Conservation (phyloP, 2,113 vertebrate genomes). For the Notarius lentiginosus region DNA sequence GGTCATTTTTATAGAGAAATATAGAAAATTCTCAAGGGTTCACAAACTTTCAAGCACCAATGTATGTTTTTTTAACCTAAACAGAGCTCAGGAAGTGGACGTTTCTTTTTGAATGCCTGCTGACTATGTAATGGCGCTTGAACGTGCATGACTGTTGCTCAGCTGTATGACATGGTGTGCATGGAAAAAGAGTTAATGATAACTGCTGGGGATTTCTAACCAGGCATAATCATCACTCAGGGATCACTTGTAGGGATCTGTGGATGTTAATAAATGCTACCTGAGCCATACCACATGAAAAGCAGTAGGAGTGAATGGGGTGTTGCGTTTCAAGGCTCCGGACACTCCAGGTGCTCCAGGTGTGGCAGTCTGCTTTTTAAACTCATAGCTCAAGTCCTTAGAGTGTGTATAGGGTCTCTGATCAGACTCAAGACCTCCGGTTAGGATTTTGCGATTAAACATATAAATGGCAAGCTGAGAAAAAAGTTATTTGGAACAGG, state of each 20-base stretch:
- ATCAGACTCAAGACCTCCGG: constrained; percentile 22
- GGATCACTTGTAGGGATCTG: constrained; percentile 33
- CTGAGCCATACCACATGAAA: constrained; percentile 48
- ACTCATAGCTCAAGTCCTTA: constrained; percentile 23
- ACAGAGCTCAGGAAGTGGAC: not conserved
- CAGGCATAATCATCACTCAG: constrained; percentile 38
- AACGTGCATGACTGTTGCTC: constrained; percentile 17
- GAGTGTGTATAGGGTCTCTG: constrained; percentile 5
- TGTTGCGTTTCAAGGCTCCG: constrained; percentile 48
- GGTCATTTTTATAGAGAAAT: too few species aligned
- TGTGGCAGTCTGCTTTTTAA: constrained; percentile 31
- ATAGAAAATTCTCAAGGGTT: too few species aligned
- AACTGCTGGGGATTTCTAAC: constrained; percentile 39
- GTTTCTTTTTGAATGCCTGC: not conserved
- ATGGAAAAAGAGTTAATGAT: constrained; percentile 19
- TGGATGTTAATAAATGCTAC: constrained; percentile 36
- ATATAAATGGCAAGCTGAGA: constrained; percentile 1
- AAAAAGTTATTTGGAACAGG: constrained; percentile 16
- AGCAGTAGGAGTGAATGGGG: constrained; percentile 45
- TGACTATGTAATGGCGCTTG: not conserved
- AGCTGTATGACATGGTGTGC: not conserved
- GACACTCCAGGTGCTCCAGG: constrained; percentile 55
- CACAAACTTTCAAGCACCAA: too few species aligned
- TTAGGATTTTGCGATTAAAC: constrained; percentile 24
- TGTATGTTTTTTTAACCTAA: not conserved